Evolutionary conservation across 2,113 vertebrate genomes (phyloP), one percentile per base, ranked within the genome.

Genomic region (Athene noctua): DNA sequence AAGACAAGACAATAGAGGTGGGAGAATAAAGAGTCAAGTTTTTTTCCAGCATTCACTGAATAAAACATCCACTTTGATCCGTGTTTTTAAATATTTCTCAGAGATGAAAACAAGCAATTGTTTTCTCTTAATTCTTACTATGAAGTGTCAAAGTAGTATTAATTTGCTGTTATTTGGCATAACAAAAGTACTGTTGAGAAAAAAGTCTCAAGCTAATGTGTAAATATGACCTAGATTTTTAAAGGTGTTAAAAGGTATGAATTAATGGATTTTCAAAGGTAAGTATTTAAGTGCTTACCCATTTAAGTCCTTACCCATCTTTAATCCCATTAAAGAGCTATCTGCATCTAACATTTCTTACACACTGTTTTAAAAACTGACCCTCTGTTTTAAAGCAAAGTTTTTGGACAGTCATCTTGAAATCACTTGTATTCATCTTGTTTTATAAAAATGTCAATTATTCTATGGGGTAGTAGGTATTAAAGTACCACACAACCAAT

Each of bases 291-390:
- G 71, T 80, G 63, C 40, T 81, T 87, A 87, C 40, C 21, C 30
- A 55, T 71, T 81, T 84, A 95, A 95, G 61, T 65, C 18, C 51
- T 94, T 90, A 80, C 38, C 13, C 42, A 27, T 77, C 42, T 94
- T 79, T 95, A 96, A 95, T 87, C 86, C 68, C 17, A 65, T 80
- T 95, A 89, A 93, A 84, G 68, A 93, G 27, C 30, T 84, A 66
- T 51, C 77, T 84, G n/a, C 34, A n/a, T 61, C 57, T 91, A 67
- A 44, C 44, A 55, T 80, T 82, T 83, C 59, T 73, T 86, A 78
- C 25, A 13, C 0, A 2, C 4, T 71, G 17, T 63, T 88, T 78
- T 71, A 84, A 92, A 71, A 84, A 67, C 23, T 63, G 63, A 80
- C 25, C 34, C 11, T 54, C 42, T 85, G 5, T 59, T 92, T 88